Evolutionary conservation across 2,113 vertebrate genomes (phyloP), one percentile per base, ranked within the genome.

Genomic region (Aldabrachelys gigantea): DNA sequence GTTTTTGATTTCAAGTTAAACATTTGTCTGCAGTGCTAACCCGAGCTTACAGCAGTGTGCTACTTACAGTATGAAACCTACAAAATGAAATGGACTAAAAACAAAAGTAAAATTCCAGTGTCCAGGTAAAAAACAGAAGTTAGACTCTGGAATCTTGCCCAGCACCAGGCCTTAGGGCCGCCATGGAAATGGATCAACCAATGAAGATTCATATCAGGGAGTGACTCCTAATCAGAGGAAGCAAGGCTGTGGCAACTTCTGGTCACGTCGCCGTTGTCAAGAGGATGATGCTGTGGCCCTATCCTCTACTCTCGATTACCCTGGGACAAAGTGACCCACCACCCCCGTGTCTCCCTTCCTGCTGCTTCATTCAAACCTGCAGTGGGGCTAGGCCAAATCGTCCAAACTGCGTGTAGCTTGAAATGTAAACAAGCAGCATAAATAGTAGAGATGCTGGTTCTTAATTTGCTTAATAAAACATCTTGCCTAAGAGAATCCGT

Each of bases 1-100:
- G 35, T 19, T 35, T 57, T 76, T 76, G 22, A 44, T 76, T 24
- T 76, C 38, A 44, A 76, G n/a, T 76, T 41, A 76, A 76, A 76
- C 72, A 76, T 76, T 76, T 44, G 21, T 76, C 38, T 44, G 38
- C 38, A 25, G 25, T 44, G 72, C 25, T 75, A 44, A 76, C 44
- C 44, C 22, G 72, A 44, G 38, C 22, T 12, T 38, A 76, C 72
- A 76, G 38, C 10, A 13, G 38, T 44, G 69, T 22, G 38, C 22
- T 24, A 76, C 44, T 76, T 44, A 44, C 72, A 24, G 38, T 13
- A 91, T n/a, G 16, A 89, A 97, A 93, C 6, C 47, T 87, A 47
- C 54, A 87, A 83, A 93, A 81, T 89, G 75, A 91, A 93, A 86
- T 52, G 88, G 24, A 81, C 62, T 88, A 50, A 50, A 89, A 89